A percentile compares a stretch with the other conserved stretches of the same genome.
phyloP scores from a whole-genome alignment of 2,888 invertebrate species.

The Epistrophe grossulariae region DNA sequence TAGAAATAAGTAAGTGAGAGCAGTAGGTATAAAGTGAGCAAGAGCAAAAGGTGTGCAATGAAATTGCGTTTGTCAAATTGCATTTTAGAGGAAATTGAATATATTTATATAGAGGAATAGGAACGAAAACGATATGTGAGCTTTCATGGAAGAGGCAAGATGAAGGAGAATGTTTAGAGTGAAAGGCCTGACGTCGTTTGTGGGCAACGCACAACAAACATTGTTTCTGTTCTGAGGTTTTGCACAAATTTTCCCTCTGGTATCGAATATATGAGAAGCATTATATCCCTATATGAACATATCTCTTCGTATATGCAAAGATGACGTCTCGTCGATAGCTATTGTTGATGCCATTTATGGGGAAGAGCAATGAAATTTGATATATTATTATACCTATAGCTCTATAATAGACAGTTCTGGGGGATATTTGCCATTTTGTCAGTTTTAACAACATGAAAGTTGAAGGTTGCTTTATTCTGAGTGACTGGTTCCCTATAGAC shows the following conservation, averaged over 20 bases:
- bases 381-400: constrained; percentile 8
- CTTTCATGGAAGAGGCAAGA: neutral
- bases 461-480: neutral
- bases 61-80: constrained; percentile 70
- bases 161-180: constrained; percentile 1
- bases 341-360: constrained; percentile 15
- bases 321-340: neutral
- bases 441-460: neutral
- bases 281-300: neutral
- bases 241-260: constrained; percentile 4
- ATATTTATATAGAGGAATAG: constrained; percentile 6
- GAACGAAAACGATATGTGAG: constrained; percentile 40
- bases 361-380: constrained; percentile 31
- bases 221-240: neutral
- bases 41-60: constrained; percentile 11
- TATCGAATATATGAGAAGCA: neutral
- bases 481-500: neutral
- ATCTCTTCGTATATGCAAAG: neutral
- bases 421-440: constrained; percentile 17
- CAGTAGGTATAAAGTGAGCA: neutral
- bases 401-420: neutral
- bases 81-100: constrained; percentile 67
- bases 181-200: neutral
- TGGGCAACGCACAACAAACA: neutral
- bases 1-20: constrained; percentile 9